phyloP scores from a whole-genome alignment of 2,888 invertebrate species.

The Stratiomys singularior region DNA sequence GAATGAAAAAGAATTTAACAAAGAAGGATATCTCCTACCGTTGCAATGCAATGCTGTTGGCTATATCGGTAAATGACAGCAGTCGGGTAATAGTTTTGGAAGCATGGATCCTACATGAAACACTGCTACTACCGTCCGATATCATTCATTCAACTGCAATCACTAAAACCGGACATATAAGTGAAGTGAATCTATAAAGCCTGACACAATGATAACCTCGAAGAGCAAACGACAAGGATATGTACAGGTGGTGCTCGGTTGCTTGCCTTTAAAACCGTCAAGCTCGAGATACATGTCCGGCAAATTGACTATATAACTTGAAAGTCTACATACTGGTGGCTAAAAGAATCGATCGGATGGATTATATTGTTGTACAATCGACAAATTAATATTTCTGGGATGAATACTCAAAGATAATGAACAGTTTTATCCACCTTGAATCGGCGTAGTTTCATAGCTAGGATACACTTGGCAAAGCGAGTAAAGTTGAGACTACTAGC shows the following conservation, averaged over 20 bases:
- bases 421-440: constrained; percentile 6
- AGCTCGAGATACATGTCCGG: not conserved
- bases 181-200: constrained; percentile 12
- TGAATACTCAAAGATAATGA: constrained; percentile 53
- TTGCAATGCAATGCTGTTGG: not conserved
- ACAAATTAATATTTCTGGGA: constrained; percentile 53
- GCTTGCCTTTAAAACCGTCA: not conserved
- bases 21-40: not conserved
- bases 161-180: constrained; percentile 1
- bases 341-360: not conserved
- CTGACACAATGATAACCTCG: not conserved
- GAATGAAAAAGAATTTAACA: too few relatives aligned
- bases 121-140: not conserved
- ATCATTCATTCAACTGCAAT: constrained; percentile 28
- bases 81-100: not conserved
- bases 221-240: not conserved
- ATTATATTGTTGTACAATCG: constrained; percentile 36
- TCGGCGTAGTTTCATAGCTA: not conserved
- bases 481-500: too few relatives aligned
- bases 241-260: too few relatives aligned
- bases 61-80: not conserved
- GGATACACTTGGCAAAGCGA: too few relatives aligned
- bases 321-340: not conserved
- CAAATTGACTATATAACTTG: not conserved
- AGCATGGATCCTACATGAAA: not conserved